phyloP scores from a whole-genome alignment of 2,888 invertebrate species.

The Caprella mutica region DNA sequence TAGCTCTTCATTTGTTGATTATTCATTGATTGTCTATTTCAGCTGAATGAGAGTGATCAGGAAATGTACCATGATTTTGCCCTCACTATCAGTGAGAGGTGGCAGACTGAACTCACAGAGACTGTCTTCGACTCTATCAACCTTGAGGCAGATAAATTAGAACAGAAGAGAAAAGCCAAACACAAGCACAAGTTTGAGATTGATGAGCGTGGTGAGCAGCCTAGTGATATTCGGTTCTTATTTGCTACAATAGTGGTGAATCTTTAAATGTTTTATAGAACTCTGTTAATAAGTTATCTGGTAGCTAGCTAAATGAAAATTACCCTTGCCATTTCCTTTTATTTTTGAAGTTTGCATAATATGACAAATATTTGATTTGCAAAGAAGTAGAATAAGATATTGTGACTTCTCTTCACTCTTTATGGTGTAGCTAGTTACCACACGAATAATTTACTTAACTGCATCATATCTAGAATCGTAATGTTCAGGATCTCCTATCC shows the following conservation, averaged over 20 bases:
- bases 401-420: too few species aligned
- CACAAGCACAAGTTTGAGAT: slow-evolving; percentile 88
- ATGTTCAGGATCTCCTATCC: too few species aligned
- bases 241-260: too few species aligned
- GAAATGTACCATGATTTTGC: slow-evolving; percentile 98
- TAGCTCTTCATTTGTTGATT: slow-evolving; percentile 1
- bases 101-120: slow-evolving; percentile 98
- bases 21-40: slow-evolving; percentile 30
- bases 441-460: neutral
- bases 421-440: too few species aligned
- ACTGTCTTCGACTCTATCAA: slow-evolving; percentile 98
- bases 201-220: slow-evolving; percentile 68
- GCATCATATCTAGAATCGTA: too few species aligned
- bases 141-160: slow-evolving; percentile 89
- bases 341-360: too few species aligned
- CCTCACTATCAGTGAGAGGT: slow-evolving; percentile 94
- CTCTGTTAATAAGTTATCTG: too few species aligned
- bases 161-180: slow-evolving; percentile 85
- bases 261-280: too few species aligned
- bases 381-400: too few species aligned
- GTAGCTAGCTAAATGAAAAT: too few species aligned
- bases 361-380: too few species aligned
- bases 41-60: slow-evolving; percentile 91
- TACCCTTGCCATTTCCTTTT: neutral
- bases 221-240: neutral